phyloP scores from a whole-genome alignment of 2,888 invertebrate genomes.

The Calameuta filiformis region DNA sequence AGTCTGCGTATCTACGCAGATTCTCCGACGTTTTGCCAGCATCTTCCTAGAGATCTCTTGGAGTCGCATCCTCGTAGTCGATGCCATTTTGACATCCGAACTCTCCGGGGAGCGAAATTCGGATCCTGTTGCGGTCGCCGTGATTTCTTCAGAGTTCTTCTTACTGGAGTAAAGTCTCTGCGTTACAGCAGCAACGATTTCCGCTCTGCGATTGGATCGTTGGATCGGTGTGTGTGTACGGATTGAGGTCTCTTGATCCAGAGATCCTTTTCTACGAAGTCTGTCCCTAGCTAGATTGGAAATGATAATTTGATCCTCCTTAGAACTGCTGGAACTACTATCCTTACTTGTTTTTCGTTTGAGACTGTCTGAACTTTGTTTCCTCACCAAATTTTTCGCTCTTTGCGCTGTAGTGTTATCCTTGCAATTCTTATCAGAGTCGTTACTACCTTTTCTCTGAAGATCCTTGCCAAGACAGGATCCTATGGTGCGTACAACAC shows the following conservation, averaged over 20 bases:
- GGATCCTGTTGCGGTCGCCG: conserved; percentile 30
- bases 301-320: conserved; percentile 46
- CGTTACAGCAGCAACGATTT: conserved; percentile 79
- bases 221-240: conserved; percentile 50
- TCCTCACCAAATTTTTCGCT: conserved; percentile 30
- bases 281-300: conserved; percentile 34
- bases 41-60: conserved; percentile 61
- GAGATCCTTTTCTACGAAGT: conserved; percentile 40
- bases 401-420: conserved; percentile 22
- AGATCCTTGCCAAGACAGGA: conserved; percentile 28
- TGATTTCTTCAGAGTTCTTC: conserved; percentile 44
- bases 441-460: conserved; percentile 46
- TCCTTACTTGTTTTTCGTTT: conserved; percentile 54
- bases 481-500: conserved; percentile 31
- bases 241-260: conserved; percentile 38
- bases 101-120: conserved; percentile 48
- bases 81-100: conserved; percentile 44
- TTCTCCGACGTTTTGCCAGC: conserved; percentile 54
- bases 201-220: conserved; percentile 69
- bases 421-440: conserved; percentile 44
- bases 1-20: conserved; percentile 58
- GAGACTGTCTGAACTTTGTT: conserved; percentile 47
- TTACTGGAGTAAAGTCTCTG: conserved; percentile 73
- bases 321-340: conserved; percentile 51
- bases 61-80: conserved; percentile 50